phyloP scores from a whole-genome alignment of 92 coral and sea anemone species.

The Paragorgia papillata region DNA sequence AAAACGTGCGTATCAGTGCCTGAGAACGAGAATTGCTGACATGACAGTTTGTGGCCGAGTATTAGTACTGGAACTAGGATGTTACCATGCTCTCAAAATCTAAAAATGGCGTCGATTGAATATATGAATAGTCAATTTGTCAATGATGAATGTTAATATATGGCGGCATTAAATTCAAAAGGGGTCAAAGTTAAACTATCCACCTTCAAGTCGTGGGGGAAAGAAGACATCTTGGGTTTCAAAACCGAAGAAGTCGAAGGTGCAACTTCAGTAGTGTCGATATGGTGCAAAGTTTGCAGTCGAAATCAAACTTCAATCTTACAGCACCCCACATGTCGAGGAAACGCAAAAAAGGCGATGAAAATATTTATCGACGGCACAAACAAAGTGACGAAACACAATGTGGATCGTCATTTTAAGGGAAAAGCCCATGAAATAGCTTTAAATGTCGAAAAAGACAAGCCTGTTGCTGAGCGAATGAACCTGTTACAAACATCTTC shows the following conservation, averaged over 20 bases:
- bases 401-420: not conserved
- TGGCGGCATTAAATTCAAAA: too few species aligned
- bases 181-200: not conserved
- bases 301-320: not conserved
- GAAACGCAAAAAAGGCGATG: not conserved
- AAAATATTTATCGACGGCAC: not conserved
- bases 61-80: too few species aligned
- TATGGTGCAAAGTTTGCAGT: slow-evolving; percentile 1
- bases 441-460: not conserved
- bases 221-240: not conserved
- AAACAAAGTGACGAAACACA: not conserved
- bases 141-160: too few species aligned
- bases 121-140: too few species aligned
- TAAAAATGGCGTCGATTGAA: too few species aligned
- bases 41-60: too few species aligned
- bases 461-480: slow-evolving; percentile 1
- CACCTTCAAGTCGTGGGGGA: slow-evolving; percentile 11
- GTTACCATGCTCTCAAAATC: too few species aligned
- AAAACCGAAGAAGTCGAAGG: slow-evolving; percentile 1
- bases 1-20: too few species aligned
- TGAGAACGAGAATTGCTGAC: too few species aligned
- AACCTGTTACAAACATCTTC: not conserved
- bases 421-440: slow-evolving; percentile 5
- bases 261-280: not conserved
- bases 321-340: not conserved